Evolutionary conservation across 2,113 vertebrate genomes (phyloP).

Genomic region (Eolophus roseicapilla): DNA sequence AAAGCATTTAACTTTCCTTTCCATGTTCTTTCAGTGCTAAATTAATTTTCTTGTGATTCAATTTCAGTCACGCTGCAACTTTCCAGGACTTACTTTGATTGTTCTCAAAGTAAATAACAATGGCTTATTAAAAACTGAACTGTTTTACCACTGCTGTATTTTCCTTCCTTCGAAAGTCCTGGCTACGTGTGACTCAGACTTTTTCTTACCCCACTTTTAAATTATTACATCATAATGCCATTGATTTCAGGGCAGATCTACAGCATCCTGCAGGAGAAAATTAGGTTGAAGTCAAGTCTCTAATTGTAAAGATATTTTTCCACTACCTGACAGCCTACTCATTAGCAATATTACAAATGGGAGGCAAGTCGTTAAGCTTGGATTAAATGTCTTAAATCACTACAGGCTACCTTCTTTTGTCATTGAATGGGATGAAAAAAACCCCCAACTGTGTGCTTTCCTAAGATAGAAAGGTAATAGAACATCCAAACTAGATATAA

Average conservation of each 20-base stretch:
- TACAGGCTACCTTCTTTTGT: not conserved
- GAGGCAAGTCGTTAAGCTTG: not conserved
- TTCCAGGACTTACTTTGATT: not conserved
- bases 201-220: not conserved
- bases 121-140: not conserved
- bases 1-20: not conserved
- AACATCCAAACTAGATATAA: not conserved
- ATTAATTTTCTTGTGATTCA: not conserved
- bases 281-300: not conserved
- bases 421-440: not conserved
- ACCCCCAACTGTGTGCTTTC: not conserved
- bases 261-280: not conserved
- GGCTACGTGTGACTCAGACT: not conserved
- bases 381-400: not conserved
- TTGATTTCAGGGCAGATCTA: not conserved
- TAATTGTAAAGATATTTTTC: slow-evolving; percentile 16
- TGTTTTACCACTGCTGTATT: not conserved
- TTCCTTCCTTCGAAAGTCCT: not conserved
- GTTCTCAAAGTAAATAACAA: not conserved
- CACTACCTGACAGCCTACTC: not conserved
- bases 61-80: not conserved
- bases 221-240: not conserved
- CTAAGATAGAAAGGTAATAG: not conserved
- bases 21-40: not conserved
- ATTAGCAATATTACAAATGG: not conserved